A percentile compares a stretch with the other conserved stretches of the same genome.
phyloP scores from a whole-genome alignment of 2,888 invertebrate species.

The Nephrotoma flavescens region DNA sequence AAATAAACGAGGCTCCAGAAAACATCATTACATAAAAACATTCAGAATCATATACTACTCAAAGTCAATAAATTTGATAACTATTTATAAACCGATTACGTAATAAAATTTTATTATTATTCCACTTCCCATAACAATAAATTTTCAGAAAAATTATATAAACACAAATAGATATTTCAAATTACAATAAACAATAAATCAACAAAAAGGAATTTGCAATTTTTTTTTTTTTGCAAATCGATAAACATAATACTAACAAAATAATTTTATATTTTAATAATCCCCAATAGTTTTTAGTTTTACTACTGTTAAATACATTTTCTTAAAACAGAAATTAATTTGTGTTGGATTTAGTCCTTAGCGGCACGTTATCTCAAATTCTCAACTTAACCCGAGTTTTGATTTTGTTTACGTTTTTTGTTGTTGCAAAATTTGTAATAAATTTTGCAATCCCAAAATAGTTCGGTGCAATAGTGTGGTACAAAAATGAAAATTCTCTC shows the following conservation, averaged over 20 bases:
- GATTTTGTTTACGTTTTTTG: background rate
- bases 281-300: background rate
- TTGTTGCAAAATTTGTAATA: background rate
- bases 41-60: background rate
- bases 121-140: background rate
- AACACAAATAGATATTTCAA: background rate
- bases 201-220: background rate
- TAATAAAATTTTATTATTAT: background rate
- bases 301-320: background rate
- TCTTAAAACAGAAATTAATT: background rate
- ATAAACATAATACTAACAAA: background rate
- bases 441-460: background rate
- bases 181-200: background rate
- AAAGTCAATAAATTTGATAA: background rate
- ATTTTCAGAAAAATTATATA: background rate
- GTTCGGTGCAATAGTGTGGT: background rate
- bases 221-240: background rate
- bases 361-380: background rate
- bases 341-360: background rate
- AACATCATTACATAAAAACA: background rate
- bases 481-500: background rate
- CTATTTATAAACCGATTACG: background rate
- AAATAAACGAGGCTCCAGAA: background rate
- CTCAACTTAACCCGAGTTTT: background rate
- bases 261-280: background rate